phyloP scores from a whole-genome alignment of 2,113 vertebrate species.

The Centropus unirufus region DNA sequence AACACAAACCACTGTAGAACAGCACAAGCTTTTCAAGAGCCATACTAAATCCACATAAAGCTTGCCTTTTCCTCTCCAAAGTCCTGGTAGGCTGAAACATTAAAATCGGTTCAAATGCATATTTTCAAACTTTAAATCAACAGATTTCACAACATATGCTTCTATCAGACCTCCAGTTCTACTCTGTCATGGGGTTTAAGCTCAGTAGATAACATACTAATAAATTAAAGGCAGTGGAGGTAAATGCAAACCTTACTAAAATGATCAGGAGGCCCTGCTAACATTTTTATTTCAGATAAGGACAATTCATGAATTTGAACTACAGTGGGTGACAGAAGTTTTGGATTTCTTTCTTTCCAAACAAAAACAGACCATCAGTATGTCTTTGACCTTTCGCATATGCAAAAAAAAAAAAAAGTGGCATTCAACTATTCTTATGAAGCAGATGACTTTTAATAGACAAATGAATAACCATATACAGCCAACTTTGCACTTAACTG shows the following conservation, averaged over 20 bases:
- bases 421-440: background rate
- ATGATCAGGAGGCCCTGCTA: background rate
- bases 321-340: background rate
- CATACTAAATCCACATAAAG: background rate
- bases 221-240: background rate
- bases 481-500: background rate
- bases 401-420: background rate
- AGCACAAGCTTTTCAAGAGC: background rate
- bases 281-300: background rate
- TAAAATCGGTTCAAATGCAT: background rate
- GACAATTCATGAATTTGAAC: background rate
- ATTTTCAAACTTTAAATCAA: slow-evolving; percentile 11
- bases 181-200: background rate
- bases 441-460: background rate
- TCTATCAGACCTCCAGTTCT: background rate
- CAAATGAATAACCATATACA: background rate
- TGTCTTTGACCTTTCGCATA: background rate
- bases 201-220: background rate
- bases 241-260: background rate
- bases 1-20: background rate
- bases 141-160: background rate
- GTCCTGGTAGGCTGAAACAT: background rate
- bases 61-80: background rate
- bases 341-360: background rate
- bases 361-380: background rate